Evolutionary conservation across 2,113 vertebrate species (phyloP).

Genomic region (Tursiops truncatus): DNA sequence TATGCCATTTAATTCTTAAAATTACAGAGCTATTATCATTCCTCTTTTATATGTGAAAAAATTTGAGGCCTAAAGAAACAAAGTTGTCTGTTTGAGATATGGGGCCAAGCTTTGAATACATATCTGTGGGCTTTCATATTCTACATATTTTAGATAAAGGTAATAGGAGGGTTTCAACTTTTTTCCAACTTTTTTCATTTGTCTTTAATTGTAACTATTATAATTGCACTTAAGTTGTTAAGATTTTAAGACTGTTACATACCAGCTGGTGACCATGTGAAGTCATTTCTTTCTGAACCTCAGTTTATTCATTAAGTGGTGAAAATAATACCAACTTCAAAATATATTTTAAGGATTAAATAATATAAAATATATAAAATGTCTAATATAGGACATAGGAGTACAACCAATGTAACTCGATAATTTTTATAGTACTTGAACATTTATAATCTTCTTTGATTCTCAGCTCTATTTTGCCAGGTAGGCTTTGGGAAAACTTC

Average conservation of each 20-base stretch:
- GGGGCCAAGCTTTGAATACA: neutral
- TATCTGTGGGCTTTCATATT: neutral
- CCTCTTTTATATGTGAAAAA: neutral
- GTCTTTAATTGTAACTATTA: neutral
- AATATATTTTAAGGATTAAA: neutral
- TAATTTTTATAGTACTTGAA: neutral
- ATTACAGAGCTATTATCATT: neutral
- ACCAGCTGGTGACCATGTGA: too few relatives aligned
- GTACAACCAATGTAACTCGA: neutral
- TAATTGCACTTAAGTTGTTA: neutral
- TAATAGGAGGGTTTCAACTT: neutral
- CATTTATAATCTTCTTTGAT: neutral
- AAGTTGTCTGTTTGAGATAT: neutral
- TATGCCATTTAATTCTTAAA: neutral
- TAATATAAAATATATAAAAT: neutral
- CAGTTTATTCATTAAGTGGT: neutral
- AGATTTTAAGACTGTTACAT: neutral
- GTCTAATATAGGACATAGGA: neutral
- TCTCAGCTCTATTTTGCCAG: neutral
- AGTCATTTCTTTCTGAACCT: neutral
- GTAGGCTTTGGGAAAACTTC: neutral
- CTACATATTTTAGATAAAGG: neutral
- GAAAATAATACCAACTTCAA: neutral
- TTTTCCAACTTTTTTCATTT: neutral
- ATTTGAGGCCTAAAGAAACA: neutral